These are phyloP conservation scores for Alectura lathami DNA, from an alignment of 2,113 vertebrate genomes.

Conservation along the genomic window DNA sequence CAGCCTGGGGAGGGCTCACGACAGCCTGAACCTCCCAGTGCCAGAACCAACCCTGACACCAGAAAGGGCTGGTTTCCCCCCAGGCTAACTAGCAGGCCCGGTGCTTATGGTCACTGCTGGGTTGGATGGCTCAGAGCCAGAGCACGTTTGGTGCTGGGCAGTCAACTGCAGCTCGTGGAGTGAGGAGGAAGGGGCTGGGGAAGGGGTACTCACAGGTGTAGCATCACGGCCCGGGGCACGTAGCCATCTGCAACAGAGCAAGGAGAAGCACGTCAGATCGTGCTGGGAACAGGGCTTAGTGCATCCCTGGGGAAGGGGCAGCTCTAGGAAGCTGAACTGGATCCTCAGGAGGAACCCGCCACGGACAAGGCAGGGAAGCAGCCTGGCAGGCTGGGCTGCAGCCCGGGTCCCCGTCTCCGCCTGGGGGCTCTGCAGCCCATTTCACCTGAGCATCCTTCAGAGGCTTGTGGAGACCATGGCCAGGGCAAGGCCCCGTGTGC, in stretches of 20 bases:
- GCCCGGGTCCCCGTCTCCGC: neutral
- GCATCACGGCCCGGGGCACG: conserved; percentile 10
- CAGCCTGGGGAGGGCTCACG: neutral
- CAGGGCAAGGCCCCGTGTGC: neutral
- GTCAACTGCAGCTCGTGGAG: neutral
- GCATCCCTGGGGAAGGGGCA: neutral
- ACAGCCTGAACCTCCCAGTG: neutral
- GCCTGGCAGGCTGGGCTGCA: neutral
- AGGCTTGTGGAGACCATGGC: neutral
- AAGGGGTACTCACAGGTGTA: conserved; percentile 58
- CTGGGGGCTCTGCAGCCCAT: neutral
- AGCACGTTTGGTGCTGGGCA: neutral
- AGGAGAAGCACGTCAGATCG: neutral
- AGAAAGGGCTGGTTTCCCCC: neutral
- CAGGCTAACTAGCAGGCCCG: neutral
- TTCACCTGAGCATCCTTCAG: neutral
- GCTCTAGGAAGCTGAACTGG: neutral
- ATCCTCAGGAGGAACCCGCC: neutral
- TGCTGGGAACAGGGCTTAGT: neutral
- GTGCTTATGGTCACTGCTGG: neutral
- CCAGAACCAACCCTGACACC: neutral
- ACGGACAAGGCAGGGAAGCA: neutral
- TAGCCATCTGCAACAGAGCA: conserved; percentile 51
- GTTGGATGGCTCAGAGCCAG: neutral
- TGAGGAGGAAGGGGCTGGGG: neutral